Percentiles rank a stretch among this genome's conserved stretches.
Evolutionary conservation across 2,888 invertebrate genomes (phyloP).

Genomic region (Cyaniris semiargus): DNA sequence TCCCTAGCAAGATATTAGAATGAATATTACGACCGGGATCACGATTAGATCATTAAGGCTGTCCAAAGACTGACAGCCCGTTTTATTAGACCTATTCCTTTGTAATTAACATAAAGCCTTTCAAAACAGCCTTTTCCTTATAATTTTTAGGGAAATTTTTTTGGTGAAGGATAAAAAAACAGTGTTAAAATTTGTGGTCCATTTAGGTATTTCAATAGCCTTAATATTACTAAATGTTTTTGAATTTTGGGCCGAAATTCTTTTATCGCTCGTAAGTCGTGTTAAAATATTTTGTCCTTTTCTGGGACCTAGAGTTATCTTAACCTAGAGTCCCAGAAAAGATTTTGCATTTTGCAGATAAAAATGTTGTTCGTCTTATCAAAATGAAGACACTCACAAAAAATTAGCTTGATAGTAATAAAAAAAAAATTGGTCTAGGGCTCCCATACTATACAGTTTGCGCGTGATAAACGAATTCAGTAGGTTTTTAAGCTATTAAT

Average conservation of each 20-base stretch:
- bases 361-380: no score
- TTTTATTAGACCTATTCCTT: slow-evolving; percentile 35
- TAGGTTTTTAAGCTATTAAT: no score
- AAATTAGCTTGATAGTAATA: no score
- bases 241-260: neutral
- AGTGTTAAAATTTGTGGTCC: neutral
- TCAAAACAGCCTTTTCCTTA: neutral
- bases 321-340: no score
- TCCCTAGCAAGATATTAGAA: slow-evolving; percentile 27
- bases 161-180: neutral
- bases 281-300: no score
- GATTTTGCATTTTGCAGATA: no score
- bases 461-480: no score
- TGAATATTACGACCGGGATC: slow-evolving; percentile 36
- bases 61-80: slow-evolving; percentile 35
- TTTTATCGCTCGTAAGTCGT: no score
- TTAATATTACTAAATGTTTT: neutral
- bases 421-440: no score
- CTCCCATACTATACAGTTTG: no score
- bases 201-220: neutral
- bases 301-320: no score
- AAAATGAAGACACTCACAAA: no score
- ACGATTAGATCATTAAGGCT: slow-evolving; percentile 36
- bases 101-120: slow-evolving; percentile 29
- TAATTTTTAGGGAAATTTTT: neutral